phyloP scores from a whole-genome alignment of 2,797 vertebrate genomes.

The Propithecus deckenii region DNA sequence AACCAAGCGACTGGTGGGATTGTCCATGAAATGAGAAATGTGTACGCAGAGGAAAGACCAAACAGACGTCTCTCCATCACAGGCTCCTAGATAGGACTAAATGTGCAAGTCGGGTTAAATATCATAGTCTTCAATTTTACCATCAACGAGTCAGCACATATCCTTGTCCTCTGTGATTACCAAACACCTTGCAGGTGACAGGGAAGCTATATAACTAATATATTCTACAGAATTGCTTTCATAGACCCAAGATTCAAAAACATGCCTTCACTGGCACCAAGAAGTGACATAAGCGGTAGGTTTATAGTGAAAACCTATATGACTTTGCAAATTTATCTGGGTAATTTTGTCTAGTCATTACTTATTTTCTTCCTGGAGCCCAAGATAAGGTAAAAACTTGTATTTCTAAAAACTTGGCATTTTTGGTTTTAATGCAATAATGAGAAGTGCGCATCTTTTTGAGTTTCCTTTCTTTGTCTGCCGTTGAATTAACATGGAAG shows the following conservation, averaged over 20 bases:
- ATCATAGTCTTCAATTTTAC: not conserved
- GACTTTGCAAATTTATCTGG: not conserved
- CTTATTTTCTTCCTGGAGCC: not conserved
- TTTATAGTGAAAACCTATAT: not conserved
- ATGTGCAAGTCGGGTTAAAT: too few relatives aligned
- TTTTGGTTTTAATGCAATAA: not conserved
- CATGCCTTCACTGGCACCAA: not conserved
- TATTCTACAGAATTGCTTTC: not conserved
- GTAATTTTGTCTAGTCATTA: not conserved
- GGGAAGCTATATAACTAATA: not conserved
- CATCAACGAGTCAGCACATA: not conserved
- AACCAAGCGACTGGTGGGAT: not conserved
- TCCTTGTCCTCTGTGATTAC: not conserved
- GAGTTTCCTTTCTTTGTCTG: not conserved
- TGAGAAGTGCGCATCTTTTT: rapidly evolving
- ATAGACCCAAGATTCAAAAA: not conserved
- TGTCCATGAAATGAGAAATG: not conserved
- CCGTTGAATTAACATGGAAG: rapidly evolving
- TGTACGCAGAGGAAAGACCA: not conserved
- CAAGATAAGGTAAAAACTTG: not conserved
- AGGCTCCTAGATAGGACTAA: not conserved
- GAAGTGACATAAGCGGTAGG: not conserved
- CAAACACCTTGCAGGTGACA: not conserved
- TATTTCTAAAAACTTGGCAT: not conserved
- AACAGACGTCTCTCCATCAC: rapidly evolving